Percentiles rank a stretch among this genome's conserved stretches.
phyloP scores from a whole-genome alignment of 1,140 invertebrate genomes.

The Sinella curviseta region DNA sequence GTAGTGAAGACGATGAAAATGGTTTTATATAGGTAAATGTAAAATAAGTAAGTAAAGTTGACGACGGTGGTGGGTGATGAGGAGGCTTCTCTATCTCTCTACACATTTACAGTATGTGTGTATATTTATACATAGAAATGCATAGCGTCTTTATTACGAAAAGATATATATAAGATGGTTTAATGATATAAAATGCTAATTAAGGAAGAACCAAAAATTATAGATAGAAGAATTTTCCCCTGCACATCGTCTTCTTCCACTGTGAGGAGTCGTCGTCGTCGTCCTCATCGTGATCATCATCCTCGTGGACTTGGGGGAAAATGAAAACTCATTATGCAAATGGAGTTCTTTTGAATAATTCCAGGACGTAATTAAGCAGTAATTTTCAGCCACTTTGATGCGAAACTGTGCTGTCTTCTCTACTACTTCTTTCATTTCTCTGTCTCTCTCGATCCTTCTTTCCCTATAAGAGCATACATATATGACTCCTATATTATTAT shows the following conservation, averaged over 20 bases:
- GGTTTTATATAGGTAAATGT: constrained; percentile 6
- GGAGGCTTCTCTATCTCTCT: background rate
- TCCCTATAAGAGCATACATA: background rate
- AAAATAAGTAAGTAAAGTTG: constrained; percentile 4
- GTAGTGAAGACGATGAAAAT: background rate
- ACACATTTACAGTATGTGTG: background rate
- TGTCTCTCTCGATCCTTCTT: background rate
- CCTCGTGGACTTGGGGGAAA: constrained; percentile 40
- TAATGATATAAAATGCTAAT: constrained; percentile 51
- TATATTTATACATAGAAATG: background rate
- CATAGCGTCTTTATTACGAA: constrained; percentile 41
- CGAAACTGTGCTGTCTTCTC: constrained; percentile 8
- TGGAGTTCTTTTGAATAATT: constrained; percentile 51
- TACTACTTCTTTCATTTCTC: background rate
- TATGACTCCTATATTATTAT: too few relatives aligned
- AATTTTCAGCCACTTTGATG: constrained; percentile 50
- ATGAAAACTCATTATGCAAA: constrained; percentile 52
- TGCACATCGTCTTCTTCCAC: constrained; percentile 11
- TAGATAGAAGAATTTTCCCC: constrained; percentile 39
- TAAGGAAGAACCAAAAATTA: constrained; percentile 50
- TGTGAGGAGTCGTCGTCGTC: background rate
- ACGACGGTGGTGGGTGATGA: background rate
- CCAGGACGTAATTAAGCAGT: constrained; percentile 51
- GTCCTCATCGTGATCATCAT: background rate
- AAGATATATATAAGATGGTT: constrained; percentile 40